A percentile compares a stretch with the other conserved stretches of the same genome.
Conservation (phyloP, 1,140 invertebrate species). For the Panagrolaimus sp. region DNA sequence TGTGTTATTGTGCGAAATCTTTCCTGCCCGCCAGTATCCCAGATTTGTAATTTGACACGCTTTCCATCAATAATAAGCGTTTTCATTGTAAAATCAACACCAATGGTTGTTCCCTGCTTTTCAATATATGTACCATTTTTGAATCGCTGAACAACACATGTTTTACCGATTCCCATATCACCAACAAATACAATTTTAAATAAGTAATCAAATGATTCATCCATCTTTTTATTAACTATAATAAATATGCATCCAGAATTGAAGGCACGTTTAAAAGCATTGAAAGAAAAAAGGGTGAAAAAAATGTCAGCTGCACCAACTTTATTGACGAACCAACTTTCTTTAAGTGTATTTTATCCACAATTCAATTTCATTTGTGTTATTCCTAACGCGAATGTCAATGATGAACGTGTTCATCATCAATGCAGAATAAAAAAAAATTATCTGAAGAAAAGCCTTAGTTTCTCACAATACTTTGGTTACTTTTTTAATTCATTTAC, state of each 20-base stretch:
- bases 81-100: slow-evolving; percentile 95
- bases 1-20: slow-evolving; percentile 69
- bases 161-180: slow-evolving; percentile 77
- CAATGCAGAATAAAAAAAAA: too few relatives aligned
- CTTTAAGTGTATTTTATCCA: not conserved
- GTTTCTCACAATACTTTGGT: too few relatives aligned
- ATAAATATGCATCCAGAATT: too few relatives aligned
- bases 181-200: slow-evolving; percentile 80
- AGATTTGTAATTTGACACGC: slow-evolving; percentile 85
- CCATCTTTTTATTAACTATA: slow-evolving; percentile 12
- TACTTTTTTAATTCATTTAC: not conserved
- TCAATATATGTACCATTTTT: slow-evolving; percentile 86
- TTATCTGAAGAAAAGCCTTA: too few relatives aligned
- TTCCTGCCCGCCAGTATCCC: slow-evolving; percentile 87
- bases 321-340: not conserved
- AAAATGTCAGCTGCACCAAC: slow-evolving; percentile 1
- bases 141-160: slow-evolving; percentile 73
- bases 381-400: not conserved
- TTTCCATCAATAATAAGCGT: slow-evolving; percentile 83
- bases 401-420: not conserved
- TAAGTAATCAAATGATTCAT: slow-evolving; percentile 61
- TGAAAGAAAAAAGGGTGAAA: not conserved
- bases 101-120: slow-evolving; percentile 84
- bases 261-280: too few relatives aligned
- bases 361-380: slow-evolving; percentile 1